Evolutionary conservation across 2,797 vertebrate species (phyloP), one percentile per base, ranked within the genome.

Genomic region (Dicrostonyx torquatus): DNA sequence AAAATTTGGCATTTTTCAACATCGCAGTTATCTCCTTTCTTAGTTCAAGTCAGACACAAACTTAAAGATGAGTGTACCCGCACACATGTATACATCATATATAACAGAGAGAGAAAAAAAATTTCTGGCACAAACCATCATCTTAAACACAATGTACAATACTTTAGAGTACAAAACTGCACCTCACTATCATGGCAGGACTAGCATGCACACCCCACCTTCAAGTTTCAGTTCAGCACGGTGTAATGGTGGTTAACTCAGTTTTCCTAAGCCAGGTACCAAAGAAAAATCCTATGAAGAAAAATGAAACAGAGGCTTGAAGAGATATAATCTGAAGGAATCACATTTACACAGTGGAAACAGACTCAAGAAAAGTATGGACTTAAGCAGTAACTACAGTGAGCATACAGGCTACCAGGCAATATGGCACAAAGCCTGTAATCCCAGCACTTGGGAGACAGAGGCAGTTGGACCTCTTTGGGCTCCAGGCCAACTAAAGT

Each of bases 301-400:
- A 86, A 40, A 55, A 92, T 37, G 66, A 70, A 70, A 70, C 4
- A 37, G 66, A 70, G 66, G 66, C 34, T 68, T 70, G 34, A n/a
- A 20, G 66, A 70, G 66, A 68, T n/a, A 45, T 87, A 94, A 96
- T 97, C 87, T 88, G 68, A 97, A 97, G 89, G 55, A 94, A 89
- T 94, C 53, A 88, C 37, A 85, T 93, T 82, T 50, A 55, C 0
- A 5, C 0, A 1, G 96, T 87, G 94, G 68, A 97, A 98, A 97
- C 31, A 89, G 72, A 78, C 31, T 76, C 86, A 85, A 53, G 29
- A 88, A 90, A 92, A 95, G 7, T 90, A 60, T 68, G 96, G 73
- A 79, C 92, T 96, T 93, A 94, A 34, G 18, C 60, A 94, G 53
- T 48, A 26, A 88, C 66, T 91, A 89, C 77, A 90, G n/a, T 89